phyloP scores from a whole-genome alignment of 2,113 vertebrate genomes.

The Protobothrops flavoviridis region DNA sequence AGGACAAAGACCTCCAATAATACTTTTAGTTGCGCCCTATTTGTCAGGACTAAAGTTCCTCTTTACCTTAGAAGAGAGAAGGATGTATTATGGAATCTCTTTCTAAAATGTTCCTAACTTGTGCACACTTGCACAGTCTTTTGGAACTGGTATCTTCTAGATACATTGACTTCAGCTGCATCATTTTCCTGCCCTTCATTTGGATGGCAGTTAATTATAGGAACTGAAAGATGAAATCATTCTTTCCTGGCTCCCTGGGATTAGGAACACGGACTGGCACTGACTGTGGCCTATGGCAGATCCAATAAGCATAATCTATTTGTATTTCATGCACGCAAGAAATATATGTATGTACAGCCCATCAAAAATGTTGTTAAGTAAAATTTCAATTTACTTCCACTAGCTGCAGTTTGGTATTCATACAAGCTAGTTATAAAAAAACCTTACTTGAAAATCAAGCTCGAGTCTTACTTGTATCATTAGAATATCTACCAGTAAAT shows the following conservation, averaged over 20 bases:
- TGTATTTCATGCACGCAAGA: not conserved
- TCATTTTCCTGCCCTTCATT: not conserved
- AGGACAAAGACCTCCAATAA: not conserved
- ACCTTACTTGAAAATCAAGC: not conserved
- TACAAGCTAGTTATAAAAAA: not conserved
- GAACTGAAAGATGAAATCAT: not conserved
- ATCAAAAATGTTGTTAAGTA: not conserved
- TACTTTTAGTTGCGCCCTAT: not conserved
- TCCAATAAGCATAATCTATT: not conserved
- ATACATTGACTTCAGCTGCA: not conserved
- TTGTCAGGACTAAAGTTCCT: not conserved
- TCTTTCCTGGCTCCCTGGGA: not conserved
- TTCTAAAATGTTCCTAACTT: not conserved
- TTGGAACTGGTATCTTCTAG: not conserved
- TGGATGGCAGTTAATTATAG: not conserved
- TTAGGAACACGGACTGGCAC: not conserved
- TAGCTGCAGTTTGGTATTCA: not conserved
- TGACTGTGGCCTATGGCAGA: not conserved
- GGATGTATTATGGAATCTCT: not conserved
- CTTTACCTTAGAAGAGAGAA: not conserved
- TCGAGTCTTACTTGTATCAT: not conserved
- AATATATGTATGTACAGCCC: not conserved
- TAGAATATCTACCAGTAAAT: not conserved
- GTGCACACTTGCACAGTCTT: not conserved
- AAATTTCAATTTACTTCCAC: not conserved